Evolutionary conservation across 2,888 invertebrate species (phyloP).

Genomic region (Noctua pronuba): DNA sequence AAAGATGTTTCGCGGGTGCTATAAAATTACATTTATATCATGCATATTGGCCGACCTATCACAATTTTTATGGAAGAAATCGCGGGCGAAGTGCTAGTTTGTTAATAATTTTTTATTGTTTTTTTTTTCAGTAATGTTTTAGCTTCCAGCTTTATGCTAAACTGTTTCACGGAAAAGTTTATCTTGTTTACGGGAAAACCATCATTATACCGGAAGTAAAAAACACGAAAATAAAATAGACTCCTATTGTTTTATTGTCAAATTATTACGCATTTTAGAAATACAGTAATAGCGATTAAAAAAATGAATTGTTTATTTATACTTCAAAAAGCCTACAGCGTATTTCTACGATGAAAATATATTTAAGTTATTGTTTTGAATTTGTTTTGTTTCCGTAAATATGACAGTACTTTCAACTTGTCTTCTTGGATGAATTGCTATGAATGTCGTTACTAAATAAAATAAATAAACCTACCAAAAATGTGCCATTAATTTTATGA

Average conservation of each 20-base stretch:
- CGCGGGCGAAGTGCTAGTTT: too few relatives aligned
- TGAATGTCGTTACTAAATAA: constrained; percentile 13
- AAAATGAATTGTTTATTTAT: not conserved
- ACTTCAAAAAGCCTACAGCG: not conserved
- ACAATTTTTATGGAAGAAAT: too few relatives aligned
- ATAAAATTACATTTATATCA: too few relatives aligned
- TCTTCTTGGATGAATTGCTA: constrained; percentile 12
- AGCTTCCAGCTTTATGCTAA: not conserved
- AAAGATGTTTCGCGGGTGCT: too few relatives aligned
- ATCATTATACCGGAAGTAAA: constrained; percentile 22
- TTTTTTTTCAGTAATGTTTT: not conserved
- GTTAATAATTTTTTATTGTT: too few relatives aligned
- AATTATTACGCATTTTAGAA: not conserved
- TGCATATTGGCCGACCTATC: too few relatives aligned
- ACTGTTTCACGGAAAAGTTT: not conserved
- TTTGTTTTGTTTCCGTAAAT: constrained; percentile 46
- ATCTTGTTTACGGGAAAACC: constrained; percentile 10
- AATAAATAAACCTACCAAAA: constrained; percentile 13
- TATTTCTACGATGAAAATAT: not conserved
- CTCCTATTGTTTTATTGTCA: not conserved
- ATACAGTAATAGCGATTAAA: not conserved
- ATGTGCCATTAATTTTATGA: constrained; percentile 29
- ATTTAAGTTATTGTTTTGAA: constrained; percentile 23
- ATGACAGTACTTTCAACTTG: constrained; percentile 48
- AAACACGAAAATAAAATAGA: not conserved